Conservation (phyloP, 2,888 invertebrate species). For the Heliconius cydno region DNA sequence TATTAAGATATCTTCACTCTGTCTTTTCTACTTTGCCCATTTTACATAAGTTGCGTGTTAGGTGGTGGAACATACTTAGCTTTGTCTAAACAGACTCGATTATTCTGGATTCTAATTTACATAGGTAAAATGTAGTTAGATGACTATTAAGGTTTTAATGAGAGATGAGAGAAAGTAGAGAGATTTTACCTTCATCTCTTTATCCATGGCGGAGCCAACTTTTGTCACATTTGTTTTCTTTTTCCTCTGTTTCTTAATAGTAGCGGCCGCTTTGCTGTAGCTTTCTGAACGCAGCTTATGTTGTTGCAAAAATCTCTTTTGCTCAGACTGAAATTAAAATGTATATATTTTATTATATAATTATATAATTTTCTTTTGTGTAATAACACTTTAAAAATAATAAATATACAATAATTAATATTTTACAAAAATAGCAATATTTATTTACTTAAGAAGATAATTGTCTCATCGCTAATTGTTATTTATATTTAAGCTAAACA, state of each 20-base stretch:
- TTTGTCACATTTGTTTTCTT: conserved; percentile 92
- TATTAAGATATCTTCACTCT: no score
- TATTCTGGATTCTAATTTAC: not conserved
- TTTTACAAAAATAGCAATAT: not conserved
- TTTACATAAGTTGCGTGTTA: not conserved
- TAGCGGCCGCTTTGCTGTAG: conserved; percentile 94
- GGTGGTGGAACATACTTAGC: not conserved
- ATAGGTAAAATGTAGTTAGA: not conserved
- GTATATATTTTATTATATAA: not conserved
- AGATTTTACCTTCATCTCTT: conserved; percentile 90
- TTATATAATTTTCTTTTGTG: no score
- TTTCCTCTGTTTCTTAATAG: conserved; percentile 95
- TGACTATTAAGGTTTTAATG: no score
- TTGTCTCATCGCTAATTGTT: not conserved
- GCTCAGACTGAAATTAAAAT: conserved; percentile 87
- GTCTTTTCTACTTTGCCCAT: not conserved
- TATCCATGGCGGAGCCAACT: conserved; percentile 92
- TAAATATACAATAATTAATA: not conserved
- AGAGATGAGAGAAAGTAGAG: no score
- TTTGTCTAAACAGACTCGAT: no score
- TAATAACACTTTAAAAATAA: no score
- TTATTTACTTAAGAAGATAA: not conserved
- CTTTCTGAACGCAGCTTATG: conserved; percentile 96
- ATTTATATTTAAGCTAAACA: no score
- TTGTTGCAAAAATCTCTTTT: conserved; percentile 96